A percentile compares a stretch with the other conserved stretches of the same genome.
phyloP scores from a whole-genome alignment of 1,140 invertebrate species.

The Brachionus calyciflorus region DNA sequence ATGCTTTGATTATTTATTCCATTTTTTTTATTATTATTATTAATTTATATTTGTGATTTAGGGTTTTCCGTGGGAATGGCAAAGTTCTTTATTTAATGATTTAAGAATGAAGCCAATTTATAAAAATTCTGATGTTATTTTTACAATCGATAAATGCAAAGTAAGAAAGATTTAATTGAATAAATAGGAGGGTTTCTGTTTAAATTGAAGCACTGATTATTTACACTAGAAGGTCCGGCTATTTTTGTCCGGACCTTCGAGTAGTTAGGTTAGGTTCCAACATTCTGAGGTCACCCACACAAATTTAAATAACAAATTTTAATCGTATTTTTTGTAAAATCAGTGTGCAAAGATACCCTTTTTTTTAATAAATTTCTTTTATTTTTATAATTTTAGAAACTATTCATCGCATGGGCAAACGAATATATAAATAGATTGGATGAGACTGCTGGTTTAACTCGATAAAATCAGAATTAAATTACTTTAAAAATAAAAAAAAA shows the following conservation, averaged over 20 bases:
- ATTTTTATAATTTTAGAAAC: conserved; percentile 15
- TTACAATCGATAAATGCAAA: not conserved
- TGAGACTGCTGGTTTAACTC: conserved; percentile 25
- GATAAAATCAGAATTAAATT: not conserved
- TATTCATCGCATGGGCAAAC: conserved; percentile 23
- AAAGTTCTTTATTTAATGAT: conserved; percentile 37
- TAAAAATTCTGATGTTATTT: conserved; percentile 1
- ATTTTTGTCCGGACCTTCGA: too few relatives aligned
- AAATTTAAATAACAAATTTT: too few relatives aligned
- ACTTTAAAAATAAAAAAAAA: too few relatives aligned
- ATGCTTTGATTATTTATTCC: not conserved
- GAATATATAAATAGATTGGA: conserved; percentile 41
- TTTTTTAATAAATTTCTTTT: not conserved
- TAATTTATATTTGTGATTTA: not conserved
- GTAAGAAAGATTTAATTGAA: conserved; percentile 10
- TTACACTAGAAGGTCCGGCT: too few relatives aligned
- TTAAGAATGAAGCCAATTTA: conserved; percentile 28
- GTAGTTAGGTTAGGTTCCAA: too few relatives aligned
- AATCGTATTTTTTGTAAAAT: too few relatives aligned
- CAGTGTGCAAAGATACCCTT: too few relatives aligned
- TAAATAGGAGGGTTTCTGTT: too few relatives aligned
- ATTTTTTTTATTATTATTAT: not conserved
- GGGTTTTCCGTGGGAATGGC: conserved; percentile 45
- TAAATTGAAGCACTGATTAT: too few relatives aligned
- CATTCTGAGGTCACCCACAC: too few relatives aligned